Percentiles rank a stretch among this genome's conserved stretches.
These are phyloP conservation scores for Euglossa dilemma DNA, from an alignment of 1,140 invertebrate species.

Conservation along the genomic window DNA sequence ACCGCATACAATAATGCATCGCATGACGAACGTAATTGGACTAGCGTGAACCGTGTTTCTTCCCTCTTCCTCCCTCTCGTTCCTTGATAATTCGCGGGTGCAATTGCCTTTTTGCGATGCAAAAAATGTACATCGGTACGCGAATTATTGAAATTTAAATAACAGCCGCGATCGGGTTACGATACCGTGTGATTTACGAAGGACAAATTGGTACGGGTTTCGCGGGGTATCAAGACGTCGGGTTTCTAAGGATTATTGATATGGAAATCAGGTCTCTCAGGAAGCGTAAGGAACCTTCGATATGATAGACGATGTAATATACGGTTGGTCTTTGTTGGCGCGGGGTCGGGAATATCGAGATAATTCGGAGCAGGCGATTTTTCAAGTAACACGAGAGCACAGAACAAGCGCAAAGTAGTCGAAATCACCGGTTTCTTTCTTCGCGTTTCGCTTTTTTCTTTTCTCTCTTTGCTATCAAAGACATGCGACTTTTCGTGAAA, in stretches of 20 bases:
- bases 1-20: conserved; percentile 8
- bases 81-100: background rate
- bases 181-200: background rate
- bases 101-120: background rate
- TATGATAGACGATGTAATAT: too few species aligned
- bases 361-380: too few species aligned
- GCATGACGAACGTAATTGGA: conserved; percentile 26
- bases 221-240: background rate
- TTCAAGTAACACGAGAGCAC: too few species aligned
- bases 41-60: background rate
- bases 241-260: background rate
- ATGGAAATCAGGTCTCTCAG: background rate
- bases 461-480: too few species aligned
- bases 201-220: conserved; percentile 5
- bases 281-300: too few species aligned
- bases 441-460: too few species aligned
- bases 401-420: too few species aligned
- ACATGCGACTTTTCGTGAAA: too few species aligned
- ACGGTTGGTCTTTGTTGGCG: too few species aligned
- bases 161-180: background rate
- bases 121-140: background rate
- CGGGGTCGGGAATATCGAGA: too few species aligned
- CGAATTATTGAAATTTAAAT: conserved; percentile 28
- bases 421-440: too few species aligned
- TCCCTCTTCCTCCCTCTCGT: too few species aligned